phyloP scores from a whole-genome alignment of 1,140 invertebrate genomes.

The Camponotus floridanus region DNA sequence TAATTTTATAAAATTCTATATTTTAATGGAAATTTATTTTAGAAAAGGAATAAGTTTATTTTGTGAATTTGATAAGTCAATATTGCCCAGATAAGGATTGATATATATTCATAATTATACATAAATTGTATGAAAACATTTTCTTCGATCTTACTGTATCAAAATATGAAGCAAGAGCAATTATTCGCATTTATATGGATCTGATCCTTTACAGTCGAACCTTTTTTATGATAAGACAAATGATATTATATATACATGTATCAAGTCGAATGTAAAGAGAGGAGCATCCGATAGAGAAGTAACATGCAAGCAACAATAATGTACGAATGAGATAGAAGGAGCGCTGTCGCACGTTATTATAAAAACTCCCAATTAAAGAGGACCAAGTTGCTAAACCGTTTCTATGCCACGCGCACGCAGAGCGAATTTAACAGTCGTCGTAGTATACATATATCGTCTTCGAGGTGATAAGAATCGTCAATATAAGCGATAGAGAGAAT shows the following conservation, averaged over 20 bases:
- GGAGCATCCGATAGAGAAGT: neutral
- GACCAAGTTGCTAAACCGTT: slow-evolving; percentile 74
- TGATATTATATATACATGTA: neutral
- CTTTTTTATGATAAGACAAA: neutral
- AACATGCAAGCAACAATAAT: slow-evolving; percentile 39
- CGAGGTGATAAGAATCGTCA: slow-evolving; percentile 63
- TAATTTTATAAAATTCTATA: too few species aligned
- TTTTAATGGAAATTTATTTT: neutral
- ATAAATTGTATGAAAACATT: neutral
- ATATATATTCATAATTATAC: neutral
- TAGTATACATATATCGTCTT: slow-evolving; percentile 61
- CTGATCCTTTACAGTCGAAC: slow-evolving; percentile 11
- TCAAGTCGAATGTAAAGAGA: neutral
- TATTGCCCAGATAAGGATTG: slow-evolving; percentile 10
- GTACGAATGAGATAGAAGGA: neutral
- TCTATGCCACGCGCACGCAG: slow-evolving; percentile 50
- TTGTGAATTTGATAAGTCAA: neutral
- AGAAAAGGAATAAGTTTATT: neutral
- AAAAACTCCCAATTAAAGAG: slow-evolving; percentile 71
- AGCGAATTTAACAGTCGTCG: slow-evolving; percentile 57
- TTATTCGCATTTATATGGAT: slow-evolving; percentile 21
- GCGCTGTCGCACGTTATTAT: slow-evolving; percentile 31
- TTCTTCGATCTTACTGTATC: neutral
- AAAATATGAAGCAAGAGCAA: neutral
- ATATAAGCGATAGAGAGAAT: slow-evolving; percentile 55